phyloP scores from a whole-genome alignment of 2,113 vertebrate genomes.

The Coregonus clupeaformis region DNA sequence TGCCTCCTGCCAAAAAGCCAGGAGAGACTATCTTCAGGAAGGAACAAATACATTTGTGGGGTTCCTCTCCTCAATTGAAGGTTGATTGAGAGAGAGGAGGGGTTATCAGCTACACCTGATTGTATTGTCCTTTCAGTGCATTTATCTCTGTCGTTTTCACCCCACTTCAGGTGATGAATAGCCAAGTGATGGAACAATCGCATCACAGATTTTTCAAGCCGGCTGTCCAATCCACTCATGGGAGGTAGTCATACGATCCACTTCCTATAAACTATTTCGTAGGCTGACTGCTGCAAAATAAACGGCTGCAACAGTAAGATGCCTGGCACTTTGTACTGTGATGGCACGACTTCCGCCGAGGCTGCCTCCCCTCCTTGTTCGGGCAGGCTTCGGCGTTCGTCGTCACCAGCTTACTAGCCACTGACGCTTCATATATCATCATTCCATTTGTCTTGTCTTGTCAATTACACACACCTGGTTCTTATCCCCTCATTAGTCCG shows the following conservation, averaged over 20 bases:
- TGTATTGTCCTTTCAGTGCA: too few relatives aligned
- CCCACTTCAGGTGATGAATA: too few relatives aligned
- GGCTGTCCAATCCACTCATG: slow-evolving; percentile 25
- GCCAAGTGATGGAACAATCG: slow-evolving; percentile 25
- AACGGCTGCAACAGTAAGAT: neutral
- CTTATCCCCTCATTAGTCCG: too few relatives aligned
- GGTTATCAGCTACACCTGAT: neutral
- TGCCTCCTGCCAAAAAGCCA: too few relatives aligned
- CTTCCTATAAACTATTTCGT: neutral
- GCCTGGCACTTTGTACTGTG: neutral
- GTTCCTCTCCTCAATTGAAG: slow-evolving; percentile 21
- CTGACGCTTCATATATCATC: too few relatives aligned
- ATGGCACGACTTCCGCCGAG: too few relatives aligned
- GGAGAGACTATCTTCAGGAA: too few relatives aligned
- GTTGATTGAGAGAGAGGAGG: slow-evolving; percentile 13
- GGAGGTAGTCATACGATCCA: neutral
- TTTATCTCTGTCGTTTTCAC: slow-evolving; percentile 17
- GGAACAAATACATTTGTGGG: neutral
- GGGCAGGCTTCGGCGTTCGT: too few relatives aligned
- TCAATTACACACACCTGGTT: too few relatives aligned
- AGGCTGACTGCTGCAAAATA: neutral
- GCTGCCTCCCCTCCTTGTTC: too few relatives aligned
- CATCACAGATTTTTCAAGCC: slow-evolving; percentile 12
- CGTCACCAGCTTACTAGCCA: too few relatives aligned
- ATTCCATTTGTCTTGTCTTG: too few relatives aligned